A percentile compares a stretch with the other conserved stretches of the same genome.
Conservation (phyloP, 1,140 invertebrate species). For the Drosophila melanica region DNA sequence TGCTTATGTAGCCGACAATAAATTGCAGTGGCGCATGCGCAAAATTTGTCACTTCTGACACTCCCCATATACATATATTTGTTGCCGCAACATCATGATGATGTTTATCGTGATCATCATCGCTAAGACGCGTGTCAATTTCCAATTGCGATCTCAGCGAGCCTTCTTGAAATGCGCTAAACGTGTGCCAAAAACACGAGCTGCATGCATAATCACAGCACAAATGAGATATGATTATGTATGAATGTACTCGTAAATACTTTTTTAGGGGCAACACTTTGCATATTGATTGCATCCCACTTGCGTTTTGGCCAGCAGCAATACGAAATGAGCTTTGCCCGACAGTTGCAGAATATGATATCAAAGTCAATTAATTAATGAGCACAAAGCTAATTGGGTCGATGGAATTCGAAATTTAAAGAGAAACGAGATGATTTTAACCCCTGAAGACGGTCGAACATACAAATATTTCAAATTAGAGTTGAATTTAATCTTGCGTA, state of each 20-base stretch:
- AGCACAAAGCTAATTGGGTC: slow-evolving; percentile 4
- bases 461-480: too few relatives aligned
- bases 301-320: background rate
- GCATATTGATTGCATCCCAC: slow-evolving; percentile 31
- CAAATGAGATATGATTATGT: slow-evolving; percentile 29
- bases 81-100: slow-evolving; percentile 5
- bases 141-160: background rate
- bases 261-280: slow-evolving; percentile 14
- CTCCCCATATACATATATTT: background rate
- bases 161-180: slow-evolving; percentile 33
- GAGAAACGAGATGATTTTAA: background rate
- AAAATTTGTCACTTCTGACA: slow-evolving; percentile 31
- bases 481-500: too few relatives aligned
- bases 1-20: slow-evolving; percentile 6
- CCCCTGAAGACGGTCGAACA: too few relatives aligned
- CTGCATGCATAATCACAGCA: slow-evolving; percentile 23
- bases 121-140: slow-evolving; percentile 31
- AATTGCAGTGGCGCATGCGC: slow-evolving; percentile 38
- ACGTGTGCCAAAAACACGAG: slow-evolving; percentile 38
- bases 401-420: background rate
- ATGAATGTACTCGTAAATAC: slow-evolving; percentile 16
- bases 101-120: slow-evolving; percentile 11
- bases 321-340: background rate
- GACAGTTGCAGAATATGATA: slow-evolving; percentile 5
- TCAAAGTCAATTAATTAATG: slow-evolving; percentile 9